Evolutionary conservation across 1,140 invertebrate species (phyloP).

Genomic region (Drosophila yakuba): DNA sequence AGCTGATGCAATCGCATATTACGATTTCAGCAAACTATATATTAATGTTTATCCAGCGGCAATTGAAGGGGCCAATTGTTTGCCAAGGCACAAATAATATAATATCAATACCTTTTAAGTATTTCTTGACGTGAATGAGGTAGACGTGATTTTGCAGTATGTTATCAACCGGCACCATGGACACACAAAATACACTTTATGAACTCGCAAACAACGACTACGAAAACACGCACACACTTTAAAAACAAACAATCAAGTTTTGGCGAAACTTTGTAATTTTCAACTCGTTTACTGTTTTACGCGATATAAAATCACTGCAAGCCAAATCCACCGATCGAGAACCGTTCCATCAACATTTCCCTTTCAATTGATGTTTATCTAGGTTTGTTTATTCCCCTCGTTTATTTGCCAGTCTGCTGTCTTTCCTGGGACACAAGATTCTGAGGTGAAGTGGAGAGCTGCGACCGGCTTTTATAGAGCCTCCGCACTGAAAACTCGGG

Average conservation of each 20-base stretch:
- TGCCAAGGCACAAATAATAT: slow-evolving; percentile 26
- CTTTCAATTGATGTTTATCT: slow-evolving; percentile 19
- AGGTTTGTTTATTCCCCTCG: neutral
- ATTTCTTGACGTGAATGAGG: slow-evolving; percentile 18
- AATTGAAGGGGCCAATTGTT: slow-evolving; percentile 34
- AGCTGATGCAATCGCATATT: slow-evolving; percentile 48
- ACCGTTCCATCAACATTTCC: slow-evolving; percentile 14
- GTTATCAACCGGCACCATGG: slow-evolving; percentile 43
- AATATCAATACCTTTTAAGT: slow-evolving; percentile 36
- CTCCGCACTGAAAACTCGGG: slow-evolving; percentile 13
- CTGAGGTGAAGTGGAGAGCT: slow-evolving; percentile 9
- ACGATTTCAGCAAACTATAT: slow-evolving; percentile 28
- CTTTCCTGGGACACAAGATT: slow-evolving; percentile 12
- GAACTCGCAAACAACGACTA: neutral
- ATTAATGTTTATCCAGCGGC: slow-evolving; percentile 12
- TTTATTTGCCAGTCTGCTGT: neutral
- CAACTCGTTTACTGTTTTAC: neutral
- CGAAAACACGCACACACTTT: slow-evolving; percentile 13
- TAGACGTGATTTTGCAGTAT: slow-evolving; percentile 29
- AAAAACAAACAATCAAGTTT: slow-evolving; percentile 12
- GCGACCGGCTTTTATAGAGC: slow-evolving; percentile 36
- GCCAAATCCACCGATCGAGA: slow-evolving; percentile 4
- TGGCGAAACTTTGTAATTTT: neutral
- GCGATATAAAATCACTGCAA: slow-evolving; percentile 6
- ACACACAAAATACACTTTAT: slow-evolving; percentile 20